Base-by-base conservation (phyloP, 2,888 invertebrate genomes). In the Ommatoiulus sabulosus region DNA sequence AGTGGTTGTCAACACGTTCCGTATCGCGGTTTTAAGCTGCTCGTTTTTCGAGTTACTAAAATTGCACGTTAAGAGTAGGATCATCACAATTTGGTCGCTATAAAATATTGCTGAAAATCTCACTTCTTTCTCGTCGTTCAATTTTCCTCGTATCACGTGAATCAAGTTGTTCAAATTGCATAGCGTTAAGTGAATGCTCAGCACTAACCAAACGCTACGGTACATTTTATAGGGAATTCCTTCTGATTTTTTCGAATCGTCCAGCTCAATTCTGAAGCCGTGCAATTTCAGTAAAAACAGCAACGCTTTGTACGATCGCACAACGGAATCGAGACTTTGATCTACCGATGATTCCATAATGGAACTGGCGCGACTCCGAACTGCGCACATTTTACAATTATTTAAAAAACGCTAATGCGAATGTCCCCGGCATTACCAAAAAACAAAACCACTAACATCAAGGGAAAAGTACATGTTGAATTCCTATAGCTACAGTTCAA, bases 211-310 rank as follows among this genome's bases (percentile, higher is more conserved):
- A 63, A 63, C 3, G n/a, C 17, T n/a, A n/a, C 63, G 63, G n/a
- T 63, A 63, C 6, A 63, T n/a, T 63, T 63, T 63, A n/a, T 63
- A 63, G 0, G 63, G n/a, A 63, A 63, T 20, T n/a, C 17, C 4
- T 63, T 63, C 63, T 0, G 63, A 2, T 63, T 63, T 63, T 1
- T n/a, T 63, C 4, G 17, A n/a, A 17, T 63, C 63, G 3, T 63
- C 63, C 4, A 63, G 6, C 1, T 63, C 63, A 7, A 63, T 63
- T 63, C n/a, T 63, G n/a, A 63, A 63, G 17, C 63, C 63, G 63
- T 63, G 63, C 20, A 63, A 6, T 63, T 63, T 63, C n/a, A 63
- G n/a, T n/a, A 63, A 63, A 63, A 63, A 63, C n/a, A 63, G n/a
- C 3, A 63, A n/a, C 1, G n/a, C 5, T 17, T 63, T 63, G 7